Conservation (phyloP, 37 sponge, comb jelly and placozoan species). For the Halichondria panicea region DNA sequence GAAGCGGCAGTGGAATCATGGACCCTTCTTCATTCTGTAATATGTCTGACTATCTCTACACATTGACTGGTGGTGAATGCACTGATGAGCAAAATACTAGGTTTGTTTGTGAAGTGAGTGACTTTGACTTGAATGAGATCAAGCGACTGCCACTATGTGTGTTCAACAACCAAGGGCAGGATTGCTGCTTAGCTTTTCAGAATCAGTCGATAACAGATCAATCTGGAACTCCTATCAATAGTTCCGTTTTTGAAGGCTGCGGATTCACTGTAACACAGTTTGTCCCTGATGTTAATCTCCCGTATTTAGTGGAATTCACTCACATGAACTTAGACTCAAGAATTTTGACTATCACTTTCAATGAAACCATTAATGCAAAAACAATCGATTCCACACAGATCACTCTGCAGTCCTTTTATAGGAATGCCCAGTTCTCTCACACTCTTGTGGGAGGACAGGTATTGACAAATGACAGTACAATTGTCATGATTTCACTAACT, state of each 20-base stretch:
- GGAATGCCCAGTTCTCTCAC: slow-evolving; percentile 40
- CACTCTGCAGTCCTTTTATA: slow-evolving; percentile 84
- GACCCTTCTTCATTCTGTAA: not conserved
- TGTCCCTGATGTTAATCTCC: slow-evolving; percentile 64
- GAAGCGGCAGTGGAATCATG: slow-evolving; percentile 9
- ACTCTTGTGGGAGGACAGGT: slow-evolving; percentile 74
- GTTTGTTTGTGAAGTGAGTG: slow-evolving; percentile 67
- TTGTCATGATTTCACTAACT: slow-evolving; percentile 53
- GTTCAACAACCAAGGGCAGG: slow-evolving; percentile 47
- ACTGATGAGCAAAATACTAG: slow-evolving; percentile 36
- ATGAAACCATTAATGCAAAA: slow-evolving; percentile 81
- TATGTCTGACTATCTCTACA: slow-evolving; percentile 47
- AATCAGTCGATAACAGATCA: slow-evolving; percentile 69
- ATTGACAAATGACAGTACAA: slow-evolving; percentile 30
- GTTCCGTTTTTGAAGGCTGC: slow-evolving; percentile 76
- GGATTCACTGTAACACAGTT: slow-evolving; percentile 71
- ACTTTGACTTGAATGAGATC: slow-evolving; percentile 79
- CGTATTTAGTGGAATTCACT: slow-evolving; percentile 59
- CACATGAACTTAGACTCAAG: slow-evolving; percentile 69
- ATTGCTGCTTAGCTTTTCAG: slow-evolving; percentile 72
- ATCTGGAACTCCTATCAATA: slow-evolving; percentile 62
- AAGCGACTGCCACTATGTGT: slow-evolving; percentile 76
- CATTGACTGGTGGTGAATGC: slow-evolving; percentile 69
- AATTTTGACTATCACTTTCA: slow-evolving; percentile 65
- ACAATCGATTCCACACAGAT: slow-evolving; percentile 64